Base-by-base conservation (phyloP, 2,888 invertebrate genomes). In the Tricholauxania praeusta region DNA sequence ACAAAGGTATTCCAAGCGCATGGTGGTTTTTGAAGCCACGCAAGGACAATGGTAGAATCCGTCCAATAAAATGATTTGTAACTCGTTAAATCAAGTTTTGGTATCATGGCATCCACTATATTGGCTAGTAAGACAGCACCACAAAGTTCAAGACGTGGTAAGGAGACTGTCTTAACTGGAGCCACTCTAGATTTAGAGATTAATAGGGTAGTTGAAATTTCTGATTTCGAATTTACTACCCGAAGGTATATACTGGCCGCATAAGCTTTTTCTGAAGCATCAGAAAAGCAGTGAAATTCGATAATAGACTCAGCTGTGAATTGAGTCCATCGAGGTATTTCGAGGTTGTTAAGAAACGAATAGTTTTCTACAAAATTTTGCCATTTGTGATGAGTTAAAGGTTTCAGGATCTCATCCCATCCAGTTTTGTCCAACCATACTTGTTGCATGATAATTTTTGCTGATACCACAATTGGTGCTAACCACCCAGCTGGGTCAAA, bases 231-330 rank as follows among this genome's bases (percentile, higher is more conserved):
- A 28, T 28, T 28, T 4, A 28, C 28, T 10, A 66, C 64, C 48
- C 28, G 59, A 1, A 60, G 19, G 32, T 55, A 65, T 66, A 69
- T 72, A 5, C 49, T 49, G 8, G 66, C 69, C 1, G 60, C 28
- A 60, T 65, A 70, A 12, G 74, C 64, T 19, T 19, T 8, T 51
- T 67, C 74, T 2, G 67, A 72, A 8, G 72, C 49, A 7, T 74
- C 72, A 39, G 55, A 67, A n/a, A 70, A 74, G 12, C 63, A 55
- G 57, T 70, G 70, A 22, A 74, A 48, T 70, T 72, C 28, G 14
- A 62, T 14, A 0, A 1, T 2, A 5, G 3, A 17, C 2, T 17
- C 1, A 1, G 47, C 15, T 22, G 3, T 22, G 19, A 17, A 66
- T 53, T 48, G 39, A 2, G 62, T 39, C 72, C 74, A 72, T 14